Conservation (phyloP, 2,113 vertebrate species). For the Perca fluviatilis region DNA sequence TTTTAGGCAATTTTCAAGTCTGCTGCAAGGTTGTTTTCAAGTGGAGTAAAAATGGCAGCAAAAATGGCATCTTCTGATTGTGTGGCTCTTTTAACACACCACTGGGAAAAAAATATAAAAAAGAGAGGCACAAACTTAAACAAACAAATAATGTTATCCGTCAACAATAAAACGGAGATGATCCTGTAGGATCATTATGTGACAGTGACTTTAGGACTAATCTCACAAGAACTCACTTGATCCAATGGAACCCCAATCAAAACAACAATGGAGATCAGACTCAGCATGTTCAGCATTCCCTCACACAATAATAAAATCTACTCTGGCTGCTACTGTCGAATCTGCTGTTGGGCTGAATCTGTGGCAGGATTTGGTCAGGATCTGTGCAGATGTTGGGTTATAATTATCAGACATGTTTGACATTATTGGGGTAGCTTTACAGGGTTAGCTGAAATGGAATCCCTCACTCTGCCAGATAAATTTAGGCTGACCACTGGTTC, state of each 20-base stretch:
- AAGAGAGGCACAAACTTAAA: constrained; percentile 10
- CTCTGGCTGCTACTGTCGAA: not conserved
- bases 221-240: constrained; percentile 28
- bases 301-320: constrained; percentile 7
- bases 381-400: constrained; percentile 12
- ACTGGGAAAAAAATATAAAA: constrained; percentile 14
- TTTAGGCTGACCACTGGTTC: constrained; percentile 50
- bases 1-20: constrained; percentile 61
- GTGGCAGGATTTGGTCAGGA: constrained; percentile 17
- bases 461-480: constrained; percentile 21
- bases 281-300: constrained; percentile 20
- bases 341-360: constrained; percentile 12
- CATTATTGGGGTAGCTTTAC: constrained; percentile 37
- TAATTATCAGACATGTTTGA: constrained; percentile 46
- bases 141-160: not conserved
- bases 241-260: constrained; percentile 20
- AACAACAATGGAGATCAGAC: constrained; percentile 31
- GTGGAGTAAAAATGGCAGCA: constrained; percentile 7
- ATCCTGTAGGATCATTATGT: not conserved
- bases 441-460: constrained; percentile 44
- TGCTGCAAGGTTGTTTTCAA: constrained; percentile 40
- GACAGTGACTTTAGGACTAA: constrained; percentile 10
- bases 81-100: constrained; percentile 20
- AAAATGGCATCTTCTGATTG: constrained; percentile 18
- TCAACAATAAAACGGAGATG: constrained; percentile 18